phyloP scores from a whole-genome alignment of 2,113 vertebrate genomes.

The Heloderma charlesbogerti region DNA sequence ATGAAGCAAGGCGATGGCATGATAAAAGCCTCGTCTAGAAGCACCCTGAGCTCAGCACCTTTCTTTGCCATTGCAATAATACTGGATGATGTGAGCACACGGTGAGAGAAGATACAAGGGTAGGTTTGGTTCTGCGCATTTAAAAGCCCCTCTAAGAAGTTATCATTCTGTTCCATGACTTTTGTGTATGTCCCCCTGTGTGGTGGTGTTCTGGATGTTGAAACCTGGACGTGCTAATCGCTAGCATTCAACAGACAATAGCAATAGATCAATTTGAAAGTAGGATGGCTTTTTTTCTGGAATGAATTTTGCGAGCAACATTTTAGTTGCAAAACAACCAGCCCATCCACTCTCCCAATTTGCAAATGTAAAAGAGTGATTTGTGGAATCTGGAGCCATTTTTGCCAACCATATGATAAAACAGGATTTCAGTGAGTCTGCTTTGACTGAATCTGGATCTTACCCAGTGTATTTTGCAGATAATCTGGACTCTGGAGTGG shows the following conservation, averaged over 20 bases:
- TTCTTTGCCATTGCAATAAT: conserved; percentile 71
- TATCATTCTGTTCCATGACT: neutral
- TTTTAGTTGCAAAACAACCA: neutral
- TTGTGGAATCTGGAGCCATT: neutral
- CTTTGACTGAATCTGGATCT: too few relatives aligned
- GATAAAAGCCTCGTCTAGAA: too few relatives aligned
- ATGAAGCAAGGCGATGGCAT: too few relatives aligned
- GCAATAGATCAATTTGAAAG: conserved; percentile 76
- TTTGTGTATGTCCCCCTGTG: conserved; percentile 23
- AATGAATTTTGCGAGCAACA: neutral
- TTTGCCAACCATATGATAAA: neutral
- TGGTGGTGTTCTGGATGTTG: conserved; percentile 12
- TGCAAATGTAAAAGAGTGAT: neutral
- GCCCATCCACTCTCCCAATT: too few relatives aligned
- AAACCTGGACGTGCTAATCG: conserved; percentile 40
- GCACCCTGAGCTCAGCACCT: conserved; percentile 48
- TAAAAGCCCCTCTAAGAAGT: conserved; percentile 6
- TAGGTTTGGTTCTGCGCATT: conserved; percentile 2
- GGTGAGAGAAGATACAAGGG: conserved; percentile 17
- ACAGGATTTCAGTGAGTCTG: conserved; percentile 12
- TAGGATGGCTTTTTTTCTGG: neutral
- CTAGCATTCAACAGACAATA: conserved; percentile 73
- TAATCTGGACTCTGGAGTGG: neutral
- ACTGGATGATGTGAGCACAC: conserved; percentile 54
- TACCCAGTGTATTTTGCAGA: conserved; percentile 23